Conservation (phyloP, 2,797 vertebrate species). For the Myoxocephalus aenaeus region DNA sequence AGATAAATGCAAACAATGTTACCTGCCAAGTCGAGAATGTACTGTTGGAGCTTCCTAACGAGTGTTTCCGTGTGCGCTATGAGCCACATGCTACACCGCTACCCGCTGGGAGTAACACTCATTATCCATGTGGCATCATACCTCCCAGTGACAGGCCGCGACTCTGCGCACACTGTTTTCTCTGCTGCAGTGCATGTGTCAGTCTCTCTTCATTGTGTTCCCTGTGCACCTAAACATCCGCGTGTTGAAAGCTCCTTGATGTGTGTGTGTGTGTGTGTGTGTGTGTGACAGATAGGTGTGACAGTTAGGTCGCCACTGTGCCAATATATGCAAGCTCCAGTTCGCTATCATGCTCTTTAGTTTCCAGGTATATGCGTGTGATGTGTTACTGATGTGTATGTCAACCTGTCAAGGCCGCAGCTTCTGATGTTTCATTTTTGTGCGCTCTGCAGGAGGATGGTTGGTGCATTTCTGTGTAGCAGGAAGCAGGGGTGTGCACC, state of each 20-base stretch:
- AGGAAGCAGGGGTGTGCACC: slow-evolving; percentile 13
- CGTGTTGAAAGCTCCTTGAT: slow-evolving; percentile 24
- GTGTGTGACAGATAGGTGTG: slow-evolving; percentile 15
- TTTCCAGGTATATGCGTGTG: slow-evolving; percentile 29
- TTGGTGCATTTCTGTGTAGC: slow-evolving; percentile 4
- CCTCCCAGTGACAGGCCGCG: slow-evolving; percentile 65
- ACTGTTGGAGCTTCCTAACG: slow-evolving; percentile 60
- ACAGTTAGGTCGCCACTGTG: slow-evolving; percentile 32
- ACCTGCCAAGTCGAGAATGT: slow-evolving; percentile 60
- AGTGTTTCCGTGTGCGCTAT: slow-evolving; percentile 56
- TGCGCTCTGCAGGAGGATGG: slow-evolving; percentile 17
- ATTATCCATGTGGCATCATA: slow-evolving; percentile 72
- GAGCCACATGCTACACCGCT: slow-evolving; percentile 68
- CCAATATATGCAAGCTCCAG: neutral
- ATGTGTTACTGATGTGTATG: slow-evolving; percentile 43
- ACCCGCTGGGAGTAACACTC: slow-evolving; percentile 75
- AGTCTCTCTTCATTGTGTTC: slow-evolving; percentile 40
- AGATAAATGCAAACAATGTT: slow-evolving; percentile 70
- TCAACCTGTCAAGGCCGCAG: slow-evolving; percentile 40
- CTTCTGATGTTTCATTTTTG: slow-evolving; percentile 42
- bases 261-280: slow-evolving; percentile 10
- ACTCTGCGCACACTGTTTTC: slow-evolving; percentile 53
- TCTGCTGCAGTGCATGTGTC: slow-evolving; percentile 60
- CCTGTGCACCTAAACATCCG: slow-evolving; percentile 43
- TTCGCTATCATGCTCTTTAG: slow-evolving; percentile 25